Evolutionary conservation across 1,140 invertebrate species (phyloP).

Genomic region (Cataglyphis hispanica): DNA sequence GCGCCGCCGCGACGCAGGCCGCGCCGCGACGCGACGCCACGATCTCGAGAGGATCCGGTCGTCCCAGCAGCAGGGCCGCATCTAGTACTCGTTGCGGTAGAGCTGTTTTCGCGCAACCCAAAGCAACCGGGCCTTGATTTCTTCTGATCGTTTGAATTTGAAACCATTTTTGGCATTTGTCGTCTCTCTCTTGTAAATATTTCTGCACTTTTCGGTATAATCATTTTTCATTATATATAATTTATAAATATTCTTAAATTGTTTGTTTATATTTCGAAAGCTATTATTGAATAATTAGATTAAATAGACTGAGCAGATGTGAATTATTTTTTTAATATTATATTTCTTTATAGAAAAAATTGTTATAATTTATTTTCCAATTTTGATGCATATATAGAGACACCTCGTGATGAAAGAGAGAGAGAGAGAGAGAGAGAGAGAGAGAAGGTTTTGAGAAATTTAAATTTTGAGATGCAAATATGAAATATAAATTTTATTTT

Average conservation of each 20-base stretch:
- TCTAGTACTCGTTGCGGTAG: background rate
- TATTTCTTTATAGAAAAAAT: background rate
- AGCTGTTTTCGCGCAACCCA: background rate
- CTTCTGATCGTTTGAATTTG: background rate
- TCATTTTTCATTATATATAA: background rate
- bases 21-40: slow-evolving; percentile 56
- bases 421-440: too few relatives aligned
- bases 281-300: background rate
- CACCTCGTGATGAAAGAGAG: background rate
- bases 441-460: background rate
- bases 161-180: background rate
- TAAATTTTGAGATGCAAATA: background rate
- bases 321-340: slow-evolving; percentile 4
- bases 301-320: background rate
- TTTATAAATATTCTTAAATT: background rate
- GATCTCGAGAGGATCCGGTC: slow-evolving; percentile 51
- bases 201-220: background rate
- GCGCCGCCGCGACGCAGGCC: slow-evolving; percentile 37
- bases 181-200: background rate
- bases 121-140: background rate
- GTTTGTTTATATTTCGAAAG: background rate
- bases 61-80: slow-evolving; percentile 36
- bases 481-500: background rate
- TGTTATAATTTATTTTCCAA: background rate
- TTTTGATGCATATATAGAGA: background rate